Conservation (phyloP, 2,888 invertebrate genomes). For the Orthosia cruda region DNA sequence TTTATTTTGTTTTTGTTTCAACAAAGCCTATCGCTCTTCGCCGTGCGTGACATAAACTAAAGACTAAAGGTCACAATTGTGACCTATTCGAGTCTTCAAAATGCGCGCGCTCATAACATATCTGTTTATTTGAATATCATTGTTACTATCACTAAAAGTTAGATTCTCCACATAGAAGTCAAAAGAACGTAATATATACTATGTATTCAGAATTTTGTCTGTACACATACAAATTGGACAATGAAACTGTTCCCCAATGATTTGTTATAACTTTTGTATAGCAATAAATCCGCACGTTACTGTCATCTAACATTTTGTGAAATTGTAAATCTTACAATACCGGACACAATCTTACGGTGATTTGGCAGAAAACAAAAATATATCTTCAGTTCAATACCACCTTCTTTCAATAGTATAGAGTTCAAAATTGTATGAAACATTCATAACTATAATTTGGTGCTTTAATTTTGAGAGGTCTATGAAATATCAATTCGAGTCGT, state of each 20-base stretch:
- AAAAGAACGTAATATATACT: too few relatives aligned
- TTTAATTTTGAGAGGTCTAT: constrained; percentile 47
- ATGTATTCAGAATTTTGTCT: neutral
- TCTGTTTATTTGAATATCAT: too few relatives aligned
- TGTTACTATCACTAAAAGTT: neutral
- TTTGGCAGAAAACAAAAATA: constrained; percentile 29
- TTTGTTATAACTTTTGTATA: constrained; percentile 54
- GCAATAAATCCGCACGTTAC: constrained; percentile 67
- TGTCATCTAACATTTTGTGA: constrained; percentile 51
- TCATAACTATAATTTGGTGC: neutral
- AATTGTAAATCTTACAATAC: constrained; percentile 59
- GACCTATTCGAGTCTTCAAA: too few relatives aligned
- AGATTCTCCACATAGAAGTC: neutral
- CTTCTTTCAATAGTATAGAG: neutral
- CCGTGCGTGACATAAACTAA: too few relatives aligned
- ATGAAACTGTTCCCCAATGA: constrained; percentile 28
- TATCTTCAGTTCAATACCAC: neutral
- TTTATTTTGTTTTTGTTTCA: too few relatives aligned
- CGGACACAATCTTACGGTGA: constrained; percentile 52
- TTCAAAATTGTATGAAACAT: constrained; percentile 34
- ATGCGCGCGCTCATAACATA: too few relatives aligned
- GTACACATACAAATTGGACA: constrained; percentile 27
- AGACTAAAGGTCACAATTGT: too few relatives aligned
- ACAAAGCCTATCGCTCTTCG: too few relatives aligned
- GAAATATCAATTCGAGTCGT: constrained; percentile 57